Evolutionary conservation across 2,888 invertebrate species (phyloP).

Genomic region (Stenichneumon culpator): DNA sequence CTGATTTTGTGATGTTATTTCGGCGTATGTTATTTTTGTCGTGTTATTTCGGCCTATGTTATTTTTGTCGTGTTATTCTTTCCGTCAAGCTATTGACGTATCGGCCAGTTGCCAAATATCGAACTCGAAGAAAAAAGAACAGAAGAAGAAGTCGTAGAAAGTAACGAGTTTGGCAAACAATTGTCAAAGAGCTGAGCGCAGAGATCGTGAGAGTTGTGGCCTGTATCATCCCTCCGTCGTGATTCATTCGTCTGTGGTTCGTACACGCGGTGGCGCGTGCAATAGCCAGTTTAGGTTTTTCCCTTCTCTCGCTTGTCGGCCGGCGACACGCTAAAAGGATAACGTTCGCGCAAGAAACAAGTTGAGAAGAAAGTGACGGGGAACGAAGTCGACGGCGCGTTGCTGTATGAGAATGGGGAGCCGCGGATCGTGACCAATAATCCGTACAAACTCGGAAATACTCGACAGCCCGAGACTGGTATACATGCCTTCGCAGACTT

Average conservation of each 20-base stretch:
- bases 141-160: background rate
- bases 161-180: slow-evolving; percentile 38
- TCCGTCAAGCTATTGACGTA: background rate
- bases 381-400: slow-evolving; percentile 41
- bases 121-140: background rate
- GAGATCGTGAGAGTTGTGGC: slow-evolving; percentile 47
- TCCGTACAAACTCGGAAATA: slow-evolving; percentile 35
- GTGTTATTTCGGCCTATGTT: background rate
- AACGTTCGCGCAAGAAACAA: slow-evolving; percentile 55
- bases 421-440: slow-evolving; percentile 48
- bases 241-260: slow-evolving; percentile 59
- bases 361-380: slow-evolving; percentile 47
- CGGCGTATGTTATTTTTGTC: no score
- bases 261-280: slow-evolving; percentile 18
- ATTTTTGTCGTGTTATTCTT: background rate
- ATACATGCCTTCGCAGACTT: slow-evolving; percentile 20
- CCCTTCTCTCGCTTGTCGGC: slow-evolving; percentile 11
- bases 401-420: slow-evolving; percentile 28
- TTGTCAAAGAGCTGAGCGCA: slow-evolving; percentile 36
- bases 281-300: slow-evolving; percentile 49
- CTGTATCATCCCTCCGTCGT: slow-evolving; percentile 45
- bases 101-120: background rate
- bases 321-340: slow-evolving; percentile 60
- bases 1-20: no score
- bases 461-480: slow-evolving; percentile 34